Conservation (phyloP, 2,797 vertebrate genomes). For the Rhinichthys osculus region DNA sequence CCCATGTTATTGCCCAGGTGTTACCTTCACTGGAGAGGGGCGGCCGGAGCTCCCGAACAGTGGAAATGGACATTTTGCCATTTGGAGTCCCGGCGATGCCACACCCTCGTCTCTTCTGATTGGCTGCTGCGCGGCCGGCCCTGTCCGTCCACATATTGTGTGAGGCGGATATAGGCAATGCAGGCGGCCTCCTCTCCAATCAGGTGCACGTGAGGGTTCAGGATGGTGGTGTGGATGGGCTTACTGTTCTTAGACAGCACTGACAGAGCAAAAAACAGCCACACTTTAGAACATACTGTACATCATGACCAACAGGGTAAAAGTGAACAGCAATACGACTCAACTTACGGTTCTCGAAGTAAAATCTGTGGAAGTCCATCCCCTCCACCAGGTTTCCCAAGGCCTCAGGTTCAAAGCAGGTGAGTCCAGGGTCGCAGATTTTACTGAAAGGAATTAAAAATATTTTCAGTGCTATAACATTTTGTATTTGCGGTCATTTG, state of each 20-base stretch:
- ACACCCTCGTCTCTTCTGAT: constrained; percentile 95
- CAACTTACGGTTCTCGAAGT: constrained; percentile 95
- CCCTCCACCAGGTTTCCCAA: constrained; percentile 96
- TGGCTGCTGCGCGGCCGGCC: constrained; percentile 94
- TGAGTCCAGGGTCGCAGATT: constrained; percentile 94
- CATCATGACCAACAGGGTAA: neutral
- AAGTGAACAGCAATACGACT: neutral
- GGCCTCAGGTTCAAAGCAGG: constrained; percentile 96
- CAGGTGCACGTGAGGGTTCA: constrained; percentile 96
- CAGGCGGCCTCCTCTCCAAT: constrained; percentile 95
- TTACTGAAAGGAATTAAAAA: constrained; percentile 76
- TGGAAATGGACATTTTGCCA: constrained; percentile 99
- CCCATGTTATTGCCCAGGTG: no score
- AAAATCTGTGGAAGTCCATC: constrained; percentile 98
- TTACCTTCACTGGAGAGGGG: constrained; percentile 95
- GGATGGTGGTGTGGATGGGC: constrained; percentile 96
- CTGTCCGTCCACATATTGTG: constrained; percentile 92
- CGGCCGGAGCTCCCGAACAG: constrained; percentile 94
- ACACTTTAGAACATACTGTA: neutral
- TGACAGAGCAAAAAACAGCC: constrained; percentile 53
- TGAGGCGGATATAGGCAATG: constrained; percentile 95
- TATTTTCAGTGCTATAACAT: neutral
- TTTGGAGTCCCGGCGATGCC: constrained; percentile 96
- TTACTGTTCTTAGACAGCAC: constrained; percentile 96
- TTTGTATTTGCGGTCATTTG: neutral